Evolutionary conservation across 2,888 invertebrate genomes (phyloP), one percentile per base, ranked within the genome.

Genomic region (Lacanobia wlatinum): DNA sequence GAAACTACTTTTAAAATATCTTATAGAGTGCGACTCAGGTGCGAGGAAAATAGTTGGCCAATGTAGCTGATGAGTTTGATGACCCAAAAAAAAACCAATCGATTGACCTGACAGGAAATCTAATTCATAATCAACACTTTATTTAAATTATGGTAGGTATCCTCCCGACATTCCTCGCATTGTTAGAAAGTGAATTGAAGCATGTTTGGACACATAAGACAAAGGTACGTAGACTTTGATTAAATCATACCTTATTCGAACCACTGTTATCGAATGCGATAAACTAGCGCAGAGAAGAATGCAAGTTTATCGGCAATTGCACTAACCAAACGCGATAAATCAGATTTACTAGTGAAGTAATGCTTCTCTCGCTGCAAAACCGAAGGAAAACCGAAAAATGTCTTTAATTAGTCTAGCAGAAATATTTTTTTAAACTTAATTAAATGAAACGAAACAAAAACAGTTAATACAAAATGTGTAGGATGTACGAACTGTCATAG

Each of bases 401-500:
- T 16, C 9, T 23, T 16, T n/a, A 46, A 48, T 55, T 70, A 60
- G 21, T 34, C 12, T 12, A n/a, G 9, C 28, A 21, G 1, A 6
- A 12, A 14, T 34, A 34, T 34, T 34, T 34, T 34, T 34, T 34
- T 34, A 34, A n/a, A 5, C 34, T 6, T 34, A 34, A 34, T 18
- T 28, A n/a, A 18, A 21, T 38, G n/a, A 43, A 23, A 18, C 3
- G 34, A 34, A 48, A 69, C 43, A 21, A 66, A 58, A 59, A 55
- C 28, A 38, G 28, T 28, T 69, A 52, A n/a, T 59, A 48, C 23
- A 65, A 53, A 67, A 75, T 53, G 64, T 60, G 46, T 64, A 65
- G 52, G 50, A 73, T 76, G 84, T 89, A 98, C 98, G 97, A 96
- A 98, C 98, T 92, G 98, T 98, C 98, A 98, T 98, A 65, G 97